Conservation (phyloP, 2,797 vertebrate species). For the Microcaecilia unicolor region DNA sequence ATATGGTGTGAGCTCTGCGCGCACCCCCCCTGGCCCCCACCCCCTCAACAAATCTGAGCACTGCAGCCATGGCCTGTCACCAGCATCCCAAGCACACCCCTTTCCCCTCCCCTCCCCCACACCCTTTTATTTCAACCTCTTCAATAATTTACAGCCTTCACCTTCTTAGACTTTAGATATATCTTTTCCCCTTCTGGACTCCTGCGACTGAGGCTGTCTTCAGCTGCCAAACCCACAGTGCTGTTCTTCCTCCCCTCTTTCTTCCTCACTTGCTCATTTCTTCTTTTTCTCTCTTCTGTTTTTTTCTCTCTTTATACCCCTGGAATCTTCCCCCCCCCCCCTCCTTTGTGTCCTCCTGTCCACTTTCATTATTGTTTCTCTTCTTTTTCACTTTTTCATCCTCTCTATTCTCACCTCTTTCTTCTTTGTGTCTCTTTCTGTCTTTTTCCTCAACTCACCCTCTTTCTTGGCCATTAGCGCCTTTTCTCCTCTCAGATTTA, state of each 20-base stretch:
- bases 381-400: neutral
- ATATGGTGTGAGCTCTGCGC: slow-evolving; percentile 56
- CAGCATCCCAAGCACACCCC: slow-evolving; percentile 36
- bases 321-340: neutral
- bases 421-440: slow-evolving; percentile 22
- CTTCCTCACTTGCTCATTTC: neutral
- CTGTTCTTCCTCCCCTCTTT: no score
- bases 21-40: slow-evolving; percentile 12
- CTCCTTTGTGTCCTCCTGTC: neutral
- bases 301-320: neutral
- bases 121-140: slow-evolving; percentile 15
- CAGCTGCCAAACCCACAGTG: no score
- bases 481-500: no score
- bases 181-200: no score
- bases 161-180: slow-evolving; percentile 9
- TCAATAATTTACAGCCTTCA: slow-evolving; percentile 30
- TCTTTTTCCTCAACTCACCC: slow-evolving; percentile 16
- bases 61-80: slow-evolving; percentile 3
- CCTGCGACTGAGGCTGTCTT: no score
- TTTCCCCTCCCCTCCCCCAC: slow-evolving; percentile 43
- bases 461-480: no score
- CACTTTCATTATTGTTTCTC: neutral
- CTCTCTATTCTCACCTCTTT: neutral
- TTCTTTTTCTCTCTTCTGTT: neutral
- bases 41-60: slow-evolving; percentile 16